Evolutionary conservation across 2,797 vertebrate species (phyloP).

Genomic region (Capromys pilorides): DNA sequence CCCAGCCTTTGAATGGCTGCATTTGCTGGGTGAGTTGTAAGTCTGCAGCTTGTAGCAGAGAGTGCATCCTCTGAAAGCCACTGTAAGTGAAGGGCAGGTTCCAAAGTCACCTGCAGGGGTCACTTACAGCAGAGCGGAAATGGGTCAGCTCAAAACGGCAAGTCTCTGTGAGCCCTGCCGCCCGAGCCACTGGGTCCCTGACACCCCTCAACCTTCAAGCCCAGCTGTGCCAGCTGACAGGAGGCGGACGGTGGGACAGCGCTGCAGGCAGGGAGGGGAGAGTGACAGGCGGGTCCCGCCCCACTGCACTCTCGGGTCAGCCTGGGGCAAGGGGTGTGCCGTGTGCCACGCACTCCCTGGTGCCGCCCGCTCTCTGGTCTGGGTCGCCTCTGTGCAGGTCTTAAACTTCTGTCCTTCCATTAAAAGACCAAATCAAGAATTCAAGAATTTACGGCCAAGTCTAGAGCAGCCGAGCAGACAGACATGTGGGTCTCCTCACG

Average conservation of each 20-base stretch:
- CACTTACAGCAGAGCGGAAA: background rate
- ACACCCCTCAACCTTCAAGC: background rate
- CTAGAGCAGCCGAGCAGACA: background rate
- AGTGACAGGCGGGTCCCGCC: background rate
- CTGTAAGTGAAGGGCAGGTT: background rate
- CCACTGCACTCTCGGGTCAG: background rate
- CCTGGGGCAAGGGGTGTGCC: background rate
- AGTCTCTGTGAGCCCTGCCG: background rate
- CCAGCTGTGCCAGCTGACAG: background rate
- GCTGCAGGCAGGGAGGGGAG: background rate
- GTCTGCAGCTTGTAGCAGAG: background rate
- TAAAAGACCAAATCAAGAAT: background rate
- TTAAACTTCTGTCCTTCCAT: background rate
- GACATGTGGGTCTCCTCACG: background rate
- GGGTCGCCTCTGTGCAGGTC: background rate
- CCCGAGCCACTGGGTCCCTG: background rate
- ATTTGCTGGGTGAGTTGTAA: background rate
- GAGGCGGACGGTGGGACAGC: fast-evolving
- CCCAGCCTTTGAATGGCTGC: background rate
- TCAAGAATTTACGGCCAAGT: background rate
- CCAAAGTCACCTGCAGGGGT: background rate
- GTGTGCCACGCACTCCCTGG: background rate
- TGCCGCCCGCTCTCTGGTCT: background rate
- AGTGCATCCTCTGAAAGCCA: background rate
- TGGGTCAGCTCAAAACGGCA: background rate